Conservation (phyloP, 2,888 invertebrate genomes). For the Nephrotoma flavescens region DNA sequence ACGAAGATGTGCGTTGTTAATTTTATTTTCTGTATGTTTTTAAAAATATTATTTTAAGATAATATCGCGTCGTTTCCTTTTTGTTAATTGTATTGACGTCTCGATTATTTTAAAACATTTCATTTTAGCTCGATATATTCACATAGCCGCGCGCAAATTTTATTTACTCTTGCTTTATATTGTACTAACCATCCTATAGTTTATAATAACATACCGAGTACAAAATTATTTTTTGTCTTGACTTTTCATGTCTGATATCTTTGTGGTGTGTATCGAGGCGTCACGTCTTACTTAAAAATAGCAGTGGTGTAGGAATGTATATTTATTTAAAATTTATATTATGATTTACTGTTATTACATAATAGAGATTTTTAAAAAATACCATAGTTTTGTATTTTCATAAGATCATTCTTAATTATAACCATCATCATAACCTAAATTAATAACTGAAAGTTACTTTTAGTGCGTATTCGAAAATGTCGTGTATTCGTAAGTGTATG, state of each 20-base stretch:
- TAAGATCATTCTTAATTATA: too few species aligned
- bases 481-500: too few species aligned
- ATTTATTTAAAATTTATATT: background rate
- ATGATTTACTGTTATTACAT: background rate
- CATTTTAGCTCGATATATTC: background rate
- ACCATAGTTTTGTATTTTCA: too few species aligned
- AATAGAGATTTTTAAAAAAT: background rate
- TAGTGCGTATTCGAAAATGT: too few species aligned
- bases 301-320: background rate
- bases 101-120: constrained; percentile 5
- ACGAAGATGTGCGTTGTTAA: background rate
- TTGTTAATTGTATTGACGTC: constrained; percentile 1
- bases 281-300: too few species aligned
- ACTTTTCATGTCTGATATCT: background rate
- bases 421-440: too few species aligned
- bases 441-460: too few species aligned
- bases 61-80: constrained; percentile 5
- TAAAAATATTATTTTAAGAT: background rate
- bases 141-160: background rate
- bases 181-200: too few species aligned
- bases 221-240: background rate
- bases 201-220: background rate
- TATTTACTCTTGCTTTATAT: background rate
- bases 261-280: background rate
- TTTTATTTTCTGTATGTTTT: background rate